phyloP scores from a whole-genome alignment of 2,797 vertebrate genomes.

The Erethizon dorsatum region DNA sequence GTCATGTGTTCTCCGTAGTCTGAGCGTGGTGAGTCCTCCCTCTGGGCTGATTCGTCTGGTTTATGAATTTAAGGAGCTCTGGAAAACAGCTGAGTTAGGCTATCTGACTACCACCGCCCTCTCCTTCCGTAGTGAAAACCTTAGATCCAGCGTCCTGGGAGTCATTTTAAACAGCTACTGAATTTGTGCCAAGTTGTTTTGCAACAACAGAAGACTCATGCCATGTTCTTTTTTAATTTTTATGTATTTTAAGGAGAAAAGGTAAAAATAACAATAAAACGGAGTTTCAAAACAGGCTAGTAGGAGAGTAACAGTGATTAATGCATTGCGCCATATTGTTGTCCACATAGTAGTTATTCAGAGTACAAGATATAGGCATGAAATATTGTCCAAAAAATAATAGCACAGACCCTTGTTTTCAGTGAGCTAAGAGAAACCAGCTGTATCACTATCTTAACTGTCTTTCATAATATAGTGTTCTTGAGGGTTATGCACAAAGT shows the following conservation, averaged over 20 bases:
- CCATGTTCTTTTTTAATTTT: background rate
- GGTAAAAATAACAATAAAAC: background rate
- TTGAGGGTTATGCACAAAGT: background rate
- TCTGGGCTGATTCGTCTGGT: background rate
- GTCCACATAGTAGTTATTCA: background rate
- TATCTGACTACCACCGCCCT: background rate
- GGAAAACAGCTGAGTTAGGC: background rate
- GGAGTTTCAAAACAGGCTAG: background rate
- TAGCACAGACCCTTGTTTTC: background rate
- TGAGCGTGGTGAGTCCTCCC: background rate
- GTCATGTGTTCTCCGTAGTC: background rate
- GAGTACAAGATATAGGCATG: background rate
- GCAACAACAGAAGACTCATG: background rate
- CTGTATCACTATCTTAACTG: background rate
- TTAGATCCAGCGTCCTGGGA: background rate
- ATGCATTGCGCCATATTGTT: no score
- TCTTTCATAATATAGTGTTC: background rate
- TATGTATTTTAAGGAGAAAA: background rate
- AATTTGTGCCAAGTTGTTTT: background rate
- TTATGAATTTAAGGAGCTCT: background rate
- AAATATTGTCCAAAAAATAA: background rate
- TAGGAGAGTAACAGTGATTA: background rate
- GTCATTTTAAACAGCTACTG: background rate
- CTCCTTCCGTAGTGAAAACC: background rate
- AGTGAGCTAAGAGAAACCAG: background rate